A percentile compares a stretch with the other conserved stretches of the same genome.
Evolutionary conservation across 30 jellyfish, hydroid and myxozoan genomes (phyloP).

Genomic region (Hydractinia symbiolongicarpus): DNA sequence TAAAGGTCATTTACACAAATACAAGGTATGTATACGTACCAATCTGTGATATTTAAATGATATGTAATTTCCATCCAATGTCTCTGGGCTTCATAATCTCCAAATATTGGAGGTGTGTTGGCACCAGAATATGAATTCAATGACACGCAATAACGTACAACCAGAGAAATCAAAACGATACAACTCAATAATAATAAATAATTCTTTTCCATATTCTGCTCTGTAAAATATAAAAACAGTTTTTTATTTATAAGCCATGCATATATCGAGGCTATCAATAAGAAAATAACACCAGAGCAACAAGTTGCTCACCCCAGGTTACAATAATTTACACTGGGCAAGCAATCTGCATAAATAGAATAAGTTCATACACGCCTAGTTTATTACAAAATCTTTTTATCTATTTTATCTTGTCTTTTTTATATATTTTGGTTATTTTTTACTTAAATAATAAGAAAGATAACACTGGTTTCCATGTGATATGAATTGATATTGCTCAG

Average conservation of each 20-base stretch:
- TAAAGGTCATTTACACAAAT: too few relatives aligned
- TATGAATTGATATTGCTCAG: too few relatives aligned
- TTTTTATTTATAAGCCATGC: neutral
- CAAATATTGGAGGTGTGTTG: slow-evolving; percentile 91
- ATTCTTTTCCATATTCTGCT: neutral
- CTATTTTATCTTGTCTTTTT: too few relatives aligned
- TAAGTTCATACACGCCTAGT: neutral
- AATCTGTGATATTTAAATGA: slow-evolving; percentile 62
- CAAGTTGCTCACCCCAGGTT: too few relatives aligned
- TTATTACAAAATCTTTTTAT: too few relatives aligned
- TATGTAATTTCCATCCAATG: slow-evolving; percentile 99
- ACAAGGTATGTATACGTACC: slow-evolving; percentile 33
- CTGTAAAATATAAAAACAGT: neutral
- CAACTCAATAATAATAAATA: neutral
- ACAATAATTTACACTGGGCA: too few relatives aligned
- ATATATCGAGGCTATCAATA: neutral
- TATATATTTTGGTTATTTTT: too few relatives aligned
- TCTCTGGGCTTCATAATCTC: slow-evolving; percentile 98
- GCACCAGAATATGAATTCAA: slow-evolving; percentile 80
- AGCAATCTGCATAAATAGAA: neutral
- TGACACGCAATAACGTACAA: slow-evolving; percentile 53
- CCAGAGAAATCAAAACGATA: slow-evolving; percentile 27
- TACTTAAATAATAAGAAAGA: too few relatives aligned
- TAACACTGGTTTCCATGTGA: too few relatives aligned
- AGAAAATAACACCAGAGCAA: too few relatives aligned